Base-by-base conservation (phyloP, 2,797 vertebrate species). In the Peromyscus attwateri region DNA sequence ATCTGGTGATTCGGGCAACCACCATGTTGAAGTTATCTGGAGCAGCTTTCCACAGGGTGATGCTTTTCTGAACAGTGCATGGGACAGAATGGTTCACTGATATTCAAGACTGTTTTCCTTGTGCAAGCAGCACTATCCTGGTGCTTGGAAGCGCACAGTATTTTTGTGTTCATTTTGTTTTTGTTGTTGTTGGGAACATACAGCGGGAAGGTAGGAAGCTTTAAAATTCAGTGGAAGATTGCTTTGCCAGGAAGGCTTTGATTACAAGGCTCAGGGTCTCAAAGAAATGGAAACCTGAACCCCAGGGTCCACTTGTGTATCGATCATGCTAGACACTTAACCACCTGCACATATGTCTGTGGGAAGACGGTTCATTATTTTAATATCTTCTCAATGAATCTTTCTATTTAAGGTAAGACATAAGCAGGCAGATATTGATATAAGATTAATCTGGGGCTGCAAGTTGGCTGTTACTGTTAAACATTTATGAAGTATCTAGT, bases 141-240 rank as follows among this genome's bases (percentile, higher is more conserved):
- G 93, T 85, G 40, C 64, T 89, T 64, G 82, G 82, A 70, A 95
- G 66, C 52, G 16, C 2, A 27, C 7, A 9, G 29, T 12, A n/a
- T 55, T 31, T 75, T 40, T 55, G 34, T 27, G 6, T 40, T 90
- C 68, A 87, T 94, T 81, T 94, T 82, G 8, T 73, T 94, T 57
- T 52, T 68, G 23, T 89, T 70, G 75, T 95, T 52, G 8, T 68
- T 73, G 62, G 81, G 46, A 84, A 43, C 14, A 68, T 25, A 23
- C 55, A 62, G 17, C 5, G 4, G 71, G 46, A 80, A 92, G 62
- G 31, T 2, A 17, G 57, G 85, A 40, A 4, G 71, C 40, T 57
- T 96, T 95, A 82, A 93, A 96, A 97, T 95, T 87, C 87, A 76
- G 27, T 34, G 52, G 76, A 82, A 31, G 46, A 81, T 71, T 79